Evolutionary conservation across 2,888 invertebrate species (phyloP), one percentile per base, ranked within the genome.

Genomic region (Emmelina monodactyla): DNA sequence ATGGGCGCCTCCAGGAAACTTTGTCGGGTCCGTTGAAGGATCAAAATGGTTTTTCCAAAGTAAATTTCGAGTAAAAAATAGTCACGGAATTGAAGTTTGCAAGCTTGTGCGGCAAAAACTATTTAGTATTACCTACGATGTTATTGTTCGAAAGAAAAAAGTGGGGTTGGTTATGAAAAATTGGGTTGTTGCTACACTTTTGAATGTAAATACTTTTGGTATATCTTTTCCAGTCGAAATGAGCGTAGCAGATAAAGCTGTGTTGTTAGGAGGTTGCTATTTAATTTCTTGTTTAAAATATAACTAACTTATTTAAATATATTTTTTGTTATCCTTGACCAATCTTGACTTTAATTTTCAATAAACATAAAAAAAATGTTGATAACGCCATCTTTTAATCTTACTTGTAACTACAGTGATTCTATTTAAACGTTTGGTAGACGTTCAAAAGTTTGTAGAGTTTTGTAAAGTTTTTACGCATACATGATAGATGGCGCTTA

Each of bases 1-100:
- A 1, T 71, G 60, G 57, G 56, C 67, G 0, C 71, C 71, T 0
- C 56, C 64, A 0, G 70, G 60, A 0, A 53, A 62, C 33, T 65
- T 53, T 9, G 50, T 62, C 0, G 71, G 71, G 0, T 57, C 60
- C 0, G 53, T 68, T 0, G 47, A 54, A 10, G 45, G 58, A 36
- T 16, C 15, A 0, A 31, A 28, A 14, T 16, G 36, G 0, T 50
- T 47, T 5, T 33, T 38, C 1, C 3, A 3, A 7, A 53, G 50
- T 9, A 55, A 46, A 2, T 67, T 51, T 28, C 9, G 43, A 0
- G 57, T 65, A 1, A 58, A 49, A 33, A 56, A 67, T 35, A 42
- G 42, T 2, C 7, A 22, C 1, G 55, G 52, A 0, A 34, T 48
- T 10, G 38, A 40, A 0, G 37, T 63, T 11, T 31, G 61, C 1